phyloP scores from a whole-genome alignment of 2,113 vertebrate species.

The Stegostoma tigrinum region DNA sequence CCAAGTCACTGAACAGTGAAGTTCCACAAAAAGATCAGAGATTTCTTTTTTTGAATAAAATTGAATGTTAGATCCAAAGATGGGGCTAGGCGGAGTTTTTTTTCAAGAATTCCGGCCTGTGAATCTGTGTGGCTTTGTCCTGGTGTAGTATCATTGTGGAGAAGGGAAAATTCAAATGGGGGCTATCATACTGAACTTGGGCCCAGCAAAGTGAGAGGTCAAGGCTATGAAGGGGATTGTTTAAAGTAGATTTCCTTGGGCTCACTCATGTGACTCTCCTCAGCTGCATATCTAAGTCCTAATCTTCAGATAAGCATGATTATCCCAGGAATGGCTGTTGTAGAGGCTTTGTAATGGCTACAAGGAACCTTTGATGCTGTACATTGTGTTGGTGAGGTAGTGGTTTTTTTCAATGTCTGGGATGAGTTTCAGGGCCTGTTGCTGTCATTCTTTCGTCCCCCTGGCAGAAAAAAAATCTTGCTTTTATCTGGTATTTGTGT shows the following conservation, averaged over 20 bases:
- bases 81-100: constrained; percentile 21
- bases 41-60: neutral
- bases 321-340: constrained; percentile 73
- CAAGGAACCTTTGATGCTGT: constrained; percentile 73
- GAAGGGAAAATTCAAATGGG: constrained; percentile 5
- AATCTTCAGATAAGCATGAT: constrained; percentile 83
- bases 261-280: constrained; percentile 60
- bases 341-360: constrained; percentile 74
- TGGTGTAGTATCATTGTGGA: constrained; percentile 32
- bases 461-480: neutral
- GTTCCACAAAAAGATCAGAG: neutral
- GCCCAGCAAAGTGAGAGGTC: constrained; percentile 38
- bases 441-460: neutral
- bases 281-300: constrained; percentile 76
- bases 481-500: neutral
- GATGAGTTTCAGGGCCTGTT: neutral
- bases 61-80: neutral
- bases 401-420: constrained; percentile 1
- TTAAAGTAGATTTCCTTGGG: constrained; percentile 56
- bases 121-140: constrained; percentile 41
- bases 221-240: constrained; percentile 53
- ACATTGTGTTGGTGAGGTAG: constrained; percentile 62
- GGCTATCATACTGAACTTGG: constrained; percentile 41
- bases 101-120: constrained; percentile 42
- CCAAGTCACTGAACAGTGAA: neutral